These are phyloP conservation scores for Spinibarbus caldwelli DNA, from an alignment of 2,797 vertebrate species.

Conservation along the genomic window DNA sequence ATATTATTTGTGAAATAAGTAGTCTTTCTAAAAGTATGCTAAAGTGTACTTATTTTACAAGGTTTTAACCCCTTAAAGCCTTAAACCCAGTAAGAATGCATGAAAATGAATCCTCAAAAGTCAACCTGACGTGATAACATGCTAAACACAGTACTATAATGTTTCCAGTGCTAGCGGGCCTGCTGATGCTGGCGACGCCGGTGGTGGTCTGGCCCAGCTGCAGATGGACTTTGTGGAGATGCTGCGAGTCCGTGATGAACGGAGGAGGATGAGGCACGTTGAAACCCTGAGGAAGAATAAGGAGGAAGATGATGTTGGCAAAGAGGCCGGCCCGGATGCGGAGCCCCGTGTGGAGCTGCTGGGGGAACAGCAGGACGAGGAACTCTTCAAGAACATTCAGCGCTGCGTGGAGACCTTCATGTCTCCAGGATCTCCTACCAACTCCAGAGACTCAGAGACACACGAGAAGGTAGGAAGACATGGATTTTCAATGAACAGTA, in stretches of 20 bases:
- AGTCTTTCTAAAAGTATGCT: no score
- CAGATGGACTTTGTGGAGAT: conserved; percentile 76
- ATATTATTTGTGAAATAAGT: no score
- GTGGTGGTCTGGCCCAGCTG: conserved; percentile 65
- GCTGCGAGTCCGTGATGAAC: conserved; percentile 76
- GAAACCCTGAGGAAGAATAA: conserved; percentile 77
- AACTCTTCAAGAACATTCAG: neutral
- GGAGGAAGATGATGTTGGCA: conserved; percentile 65
- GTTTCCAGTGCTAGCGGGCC: conserved; percentile 19
- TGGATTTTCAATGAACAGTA: neutral
- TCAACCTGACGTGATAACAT: neutral
- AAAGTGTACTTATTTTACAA: no score
- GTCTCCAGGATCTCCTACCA: neutral
- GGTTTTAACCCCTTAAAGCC: no score
- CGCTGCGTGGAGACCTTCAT: neutral
- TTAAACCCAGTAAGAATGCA: neutral
- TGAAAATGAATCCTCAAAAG: neutral
- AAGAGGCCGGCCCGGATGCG: neutral
- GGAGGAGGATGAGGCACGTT: conserved; percentile 69
- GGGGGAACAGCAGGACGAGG: conserved; percentile 56
- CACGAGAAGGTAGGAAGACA: conserved; percentile 28
- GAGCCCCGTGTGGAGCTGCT: conserved; percentile 51
- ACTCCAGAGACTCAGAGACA: conserved; percentile 2
- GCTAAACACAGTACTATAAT: neutral
- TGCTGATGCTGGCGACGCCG: conserved; percentile 38